Evolutionary conservation across 1,140 invertebrate genomes (phyloP), one percentile per base, ranked within the genome.

Genomic region (Nylanderia fulva): DNA sequence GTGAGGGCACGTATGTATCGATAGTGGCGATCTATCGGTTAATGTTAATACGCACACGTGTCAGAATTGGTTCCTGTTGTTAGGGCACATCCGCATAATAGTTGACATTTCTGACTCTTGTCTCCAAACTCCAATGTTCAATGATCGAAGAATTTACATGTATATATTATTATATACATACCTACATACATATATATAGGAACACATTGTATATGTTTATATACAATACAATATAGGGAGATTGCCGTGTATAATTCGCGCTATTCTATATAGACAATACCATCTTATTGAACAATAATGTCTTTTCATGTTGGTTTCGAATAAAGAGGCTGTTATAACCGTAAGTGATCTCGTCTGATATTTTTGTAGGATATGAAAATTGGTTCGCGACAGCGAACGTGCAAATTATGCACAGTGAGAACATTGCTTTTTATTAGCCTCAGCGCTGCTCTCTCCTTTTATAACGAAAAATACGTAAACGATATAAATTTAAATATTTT

Each of bases 41-140:
- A 68, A 84, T 83, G 88, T 86, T 89, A 88, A 85, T 82, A 63
- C 64, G 39, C 75, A 45, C 60, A 48, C 66, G 56, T 64, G 33
- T 86, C 87, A 58, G 77, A 89, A 89, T 88, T 84, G 84, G 66
- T 88, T 45, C 69, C 36, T 54, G 45, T 88, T 89, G 88, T 77
- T 71, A 39, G n/a, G 36, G n/a, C 63, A 29, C 24, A 77, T 84
- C 86, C 79, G 69, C 88, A 75, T 82, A 84, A 89, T 84, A 69
- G 48, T 24, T n/a, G 60, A 84, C 15, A 72, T 85, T 72, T 76
- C 68, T 74, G 71, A 72, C 21, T 61, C 56, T 24, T 29, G 82
- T 79, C 72, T 56, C 58, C 33, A 18, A 63, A 56, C 33, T 36
- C 42, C 58, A 27, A 74, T 76, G 45, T 76, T 48, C 45, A 84